phyloP scores from a whole-genome alignment of 2,888 invertebrate genomes.

The Liopterus haemorrhoidalis region DNA sequence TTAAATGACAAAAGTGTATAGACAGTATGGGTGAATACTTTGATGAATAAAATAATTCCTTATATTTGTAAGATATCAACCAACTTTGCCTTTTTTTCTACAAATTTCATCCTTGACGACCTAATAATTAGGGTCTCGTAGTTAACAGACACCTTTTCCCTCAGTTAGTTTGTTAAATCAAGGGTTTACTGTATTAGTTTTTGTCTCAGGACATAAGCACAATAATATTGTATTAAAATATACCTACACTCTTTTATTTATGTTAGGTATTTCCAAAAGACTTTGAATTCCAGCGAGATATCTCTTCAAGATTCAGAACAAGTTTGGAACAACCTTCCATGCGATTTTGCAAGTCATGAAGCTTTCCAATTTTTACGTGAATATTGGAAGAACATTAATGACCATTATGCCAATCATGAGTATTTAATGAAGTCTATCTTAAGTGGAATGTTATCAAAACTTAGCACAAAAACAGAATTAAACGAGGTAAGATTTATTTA shows the following conservation, averaged over 20 bases:
- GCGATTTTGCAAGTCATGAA: conserved; percentile 38
- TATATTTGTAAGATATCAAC: too few relatives aligned
- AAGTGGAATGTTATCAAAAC: conserved; percentile 40
- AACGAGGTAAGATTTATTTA: conserved; percentile 40
- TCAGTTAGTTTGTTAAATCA: too few relatives aligned
- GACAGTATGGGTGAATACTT: too few relatives aligned
- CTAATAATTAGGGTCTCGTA: too few relatives aligned
- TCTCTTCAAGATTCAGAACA: conserved; percentile 40
- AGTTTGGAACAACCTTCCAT: conserved; percentile 42
- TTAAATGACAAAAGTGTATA: too few relatives aligned
- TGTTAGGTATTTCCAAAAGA: conserved; percentile 41
- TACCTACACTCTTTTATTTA: conserved; percentile 7
- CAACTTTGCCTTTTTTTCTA: too few relatives aligned
- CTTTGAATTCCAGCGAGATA: conserved; percentile 38
- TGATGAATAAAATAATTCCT: too few relatives aligned
- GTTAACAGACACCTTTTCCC: too few relatives aligned
- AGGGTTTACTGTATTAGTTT: conserved; percentile 14
- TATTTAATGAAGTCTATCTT: conserved; percentile 41
- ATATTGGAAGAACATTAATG: conserved; percentile 41
- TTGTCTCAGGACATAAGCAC: not conserved
- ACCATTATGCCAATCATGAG: conserved; percentile 38
- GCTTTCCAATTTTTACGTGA: conserved; percentile 42
- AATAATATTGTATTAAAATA: conserved; percentile 6
- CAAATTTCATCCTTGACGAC: too few relatives aligned
- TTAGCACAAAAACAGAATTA: conserved; percentile 42